Evolutionary conservation across 2,888 invertebrate genomes (phyloP).

Genomic region (Dryobotodes eremita): DNA sequence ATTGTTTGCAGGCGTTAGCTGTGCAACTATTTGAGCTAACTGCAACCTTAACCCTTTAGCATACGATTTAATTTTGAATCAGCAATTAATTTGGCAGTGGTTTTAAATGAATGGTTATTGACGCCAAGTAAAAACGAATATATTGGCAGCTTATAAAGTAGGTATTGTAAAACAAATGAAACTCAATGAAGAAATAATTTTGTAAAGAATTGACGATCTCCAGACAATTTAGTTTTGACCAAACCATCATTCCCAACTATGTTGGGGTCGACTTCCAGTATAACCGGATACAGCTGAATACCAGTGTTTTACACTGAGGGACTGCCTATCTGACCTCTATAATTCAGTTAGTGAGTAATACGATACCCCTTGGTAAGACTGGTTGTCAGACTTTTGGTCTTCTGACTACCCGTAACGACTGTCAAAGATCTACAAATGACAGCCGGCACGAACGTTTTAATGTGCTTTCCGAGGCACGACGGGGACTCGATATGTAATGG

Average conservation of each 20-base stretch:
- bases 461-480: not conserved
- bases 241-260: not conserved
- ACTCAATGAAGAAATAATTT: not conserved
- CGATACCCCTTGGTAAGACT: not conserved
- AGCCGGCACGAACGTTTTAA: not conserved
- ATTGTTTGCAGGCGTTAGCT: slow-evolving; percentile 43
- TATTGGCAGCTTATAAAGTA: not conserved
- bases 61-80: slow-evolving; percentile 15
- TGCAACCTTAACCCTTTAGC: not conserved
- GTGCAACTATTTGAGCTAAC: not conserved
- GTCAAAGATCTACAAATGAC: not conserved
- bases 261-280: not conserved
- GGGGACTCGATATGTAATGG: not conserved
- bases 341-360: not conserved
- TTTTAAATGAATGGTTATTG: not conserved
- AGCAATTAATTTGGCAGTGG: not conserved
- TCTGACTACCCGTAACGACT: not conserved
- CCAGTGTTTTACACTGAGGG: not conserved
- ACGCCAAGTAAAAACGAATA: not conserved
- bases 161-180: not conserved
- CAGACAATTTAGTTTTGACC: not conserved
- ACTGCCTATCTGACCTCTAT: not conserved
- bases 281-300: not conserved
- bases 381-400: not conserved
- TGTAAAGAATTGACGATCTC: not conserved